These are phyloP conservation scores for Xanthia icteritia DNA, from an alignment of 2,888 invertebrate species.

Conservation along the genomic window DNA sequence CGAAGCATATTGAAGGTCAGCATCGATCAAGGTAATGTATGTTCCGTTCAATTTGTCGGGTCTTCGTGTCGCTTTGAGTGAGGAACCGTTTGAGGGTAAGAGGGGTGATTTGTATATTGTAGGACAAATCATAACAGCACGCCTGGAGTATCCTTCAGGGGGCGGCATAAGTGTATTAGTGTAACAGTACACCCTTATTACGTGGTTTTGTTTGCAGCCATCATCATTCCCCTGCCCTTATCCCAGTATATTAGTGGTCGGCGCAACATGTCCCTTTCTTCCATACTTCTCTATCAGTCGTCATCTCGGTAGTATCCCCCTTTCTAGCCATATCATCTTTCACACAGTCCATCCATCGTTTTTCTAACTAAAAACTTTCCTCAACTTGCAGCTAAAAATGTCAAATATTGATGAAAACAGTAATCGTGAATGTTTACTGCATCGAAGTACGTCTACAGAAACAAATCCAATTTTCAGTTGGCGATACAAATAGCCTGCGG, in stretches of 20 bases:
- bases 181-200: background rate
- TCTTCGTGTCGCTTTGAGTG: conserved; percentile 4
- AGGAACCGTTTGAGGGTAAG: background rate
- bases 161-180: background rate
- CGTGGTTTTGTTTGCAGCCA: too few species aligned
- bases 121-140: background rate
- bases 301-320: too few species aligned
- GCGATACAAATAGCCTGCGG: background rate
- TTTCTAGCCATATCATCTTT: too few species aligned
- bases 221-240: too few species aligned
- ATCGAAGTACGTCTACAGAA: background rate
- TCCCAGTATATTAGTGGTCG: too few species aligned
- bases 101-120: background rate
- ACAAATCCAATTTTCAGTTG: background rate
- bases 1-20: conserved; percentile 70
- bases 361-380: too few species aligned
- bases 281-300: too few species aligned
- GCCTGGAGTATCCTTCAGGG: too few species aligned
- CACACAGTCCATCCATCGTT: too few species aligned
- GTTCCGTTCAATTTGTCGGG: conserved; percentile 37
- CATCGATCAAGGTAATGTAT: conserved; percentile 65
- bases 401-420: background rate
- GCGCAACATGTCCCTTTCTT: too few species aligned
- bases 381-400: background rate
- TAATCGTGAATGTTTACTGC: background rate